A percentile compares a stretch with the other conserved stretches of the same genome.
Conservation (phyloP, 2,113 vertebrate species). For the Dissostichus mawsoni region DNA sequence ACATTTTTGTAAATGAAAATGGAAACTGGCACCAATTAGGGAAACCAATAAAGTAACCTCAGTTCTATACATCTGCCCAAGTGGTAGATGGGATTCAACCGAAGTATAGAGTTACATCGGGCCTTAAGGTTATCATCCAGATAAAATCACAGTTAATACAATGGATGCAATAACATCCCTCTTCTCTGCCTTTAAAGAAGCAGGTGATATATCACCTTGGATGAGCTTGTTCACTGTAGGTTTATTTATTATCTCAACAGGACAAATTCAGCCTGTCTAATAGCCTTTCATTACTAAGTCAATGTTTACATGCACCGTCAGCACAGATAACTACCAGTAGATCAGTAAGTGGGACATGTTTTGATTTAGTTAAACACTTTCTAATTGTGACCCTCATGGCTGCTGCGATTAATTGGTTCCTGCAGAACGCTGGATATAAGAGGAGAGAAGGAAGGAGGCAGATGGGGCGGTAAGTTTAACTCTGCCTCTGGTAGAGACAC, state of each 20-base stretch:
- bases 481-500: conserved; percentile 56
- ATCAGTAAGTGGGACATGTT: conserved; percentile 57
- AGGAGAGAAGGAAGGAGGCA: conserved; percentile 50
- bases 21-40: conserved; percentile 85
- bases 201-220: background rate
- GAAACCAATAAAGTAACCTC: conserved; percentile 83
- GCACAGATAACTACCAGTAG: conserved; percentile 12
- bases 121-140: conserved; percentile 76
- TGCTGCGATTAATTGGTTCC: conserved; percentile 74
- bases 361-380: conserved; percentile 72
- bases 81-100: conserved; percentile 68
- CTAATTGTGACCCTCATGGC: conserved; percentile 73
- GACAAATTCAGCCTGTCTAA: background rate
- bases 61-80: conserved; percentile 76
- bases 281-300: conserved; percentile 50
- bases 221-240: conserved; percentile 8
- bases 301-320: conserved; percentile 52
- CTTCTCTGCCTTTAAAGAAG: conserved; percentile 19
- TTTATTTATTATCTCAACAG: conserved; percentile 7
- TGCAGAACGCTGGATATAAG: conserved; percentile 34
- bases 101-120: conserved; percentile 68
- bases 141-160: conserved; percentile 67
- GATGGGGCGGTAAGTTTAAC: conserved; percentile 60
- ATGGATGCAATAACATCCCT: conserved; percentile 1
- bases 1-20: conserved; percentile 83